Evolutionary conservation across 64 coral and sea anemone genomes (phyloP).

Genomic region (Pachyseris speciosa): DNA sequence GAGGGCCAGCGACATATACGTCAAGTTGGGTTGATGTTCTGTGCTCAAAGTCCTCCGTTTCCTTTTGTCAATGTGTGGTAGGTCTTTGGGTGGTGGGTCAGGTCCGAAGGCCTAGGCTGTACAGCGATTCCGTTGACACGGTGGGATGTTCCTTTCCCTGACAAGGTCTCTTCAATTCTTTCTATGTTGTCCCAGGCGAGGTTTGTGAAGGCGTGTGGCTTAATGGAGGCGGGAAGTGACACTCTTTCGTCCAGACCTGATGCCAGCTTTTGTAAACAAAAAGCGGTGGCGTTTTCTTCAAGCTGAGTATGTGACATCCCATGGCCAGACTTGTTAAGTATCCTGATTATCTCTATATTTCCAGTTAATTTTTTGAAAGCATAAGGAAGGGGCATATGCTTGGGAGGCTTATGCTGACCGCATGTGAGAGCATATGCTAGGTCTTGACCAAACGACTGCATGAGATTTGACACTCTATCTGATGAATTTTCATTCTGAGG

Average conservation of each 20-base stretch:
- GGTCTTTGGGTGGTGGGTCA: slow-evolving; percentile 6
- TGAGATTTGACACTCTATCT: slow-evolving; percentile 16
- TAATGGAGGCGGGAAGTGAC: slow-evolving; percentile 26
- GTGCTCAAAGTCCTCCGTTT: slow-evolving; percentile 22
- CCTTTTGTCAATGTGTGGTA: not conserved
- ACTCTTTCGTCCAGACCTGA: slow-evolving; percentile 10
- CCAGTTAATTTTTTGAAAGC: no score
- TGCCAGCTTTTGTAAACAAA: slow-evolving; percentile 55
- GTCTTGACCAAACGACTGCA: slow-evolving; percentile 61
- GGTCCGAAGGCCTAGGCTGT: slow-evolving; percentile 64
- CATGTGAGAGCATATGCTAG: slow-evolving; percentile 36
- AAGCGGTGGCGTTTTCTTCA: slow-evolving; percentile 40
- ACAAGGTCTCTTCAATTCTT: not conserved
- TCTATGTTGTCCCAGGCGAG: slow-evolving; percentile 28
- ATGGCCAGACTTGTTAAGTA: slow-evolving; percentile 49
- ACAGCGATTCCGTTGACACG: no score
- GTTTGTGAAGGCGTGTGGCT: slow-evolving; percentile 33
- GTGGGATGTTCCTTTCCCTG: no score
- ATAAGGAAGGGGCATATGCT: slow-evolving; percentile 42
- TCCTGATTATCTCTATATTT: slow-evolving; percentile 21
- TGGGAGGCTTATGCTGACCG: slow-evolving; percentile 38
- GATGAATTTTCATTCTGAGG: slow-evolving; percentile 5
- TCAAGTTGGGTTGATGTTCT: slow-evolving; percentile 21
- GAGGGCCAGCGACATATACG: slow-evolving; percentile 41
- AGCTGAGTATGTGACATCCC: slow-evolving; percentile 54